These are phyloP conservation scores for Sylvicola cinctus DNA, from an alignment of 2,888 invertebrate genomes.

Conservation along the genomic window DNA sequence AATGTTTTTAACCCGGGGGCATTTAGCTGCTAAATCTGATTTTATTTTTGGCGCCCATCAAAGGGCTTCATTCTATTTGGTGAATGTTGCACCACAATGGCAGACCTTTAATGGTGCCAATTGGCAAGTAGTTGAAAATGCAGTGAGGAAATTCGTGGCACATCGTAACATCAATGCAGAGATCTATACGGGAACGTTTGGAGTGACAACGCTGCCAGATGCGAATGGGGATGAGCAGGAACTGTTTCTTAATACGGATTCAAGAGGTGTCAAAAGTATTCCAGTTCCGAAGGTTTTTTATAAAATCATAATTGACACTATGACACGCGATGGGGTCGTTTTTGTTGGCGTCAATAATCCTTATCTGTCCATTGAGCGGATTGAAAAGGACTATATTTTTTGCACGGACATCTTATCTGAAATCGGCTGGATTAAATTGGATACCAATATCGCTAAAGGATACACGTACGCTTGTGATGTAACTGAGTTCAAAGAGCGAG, in stretches of 20 bases:
- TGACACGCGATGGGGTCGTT: constrained; percentile 20
- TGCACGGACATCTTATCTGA: constrained; percentile 22
- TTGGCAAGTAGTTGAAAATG: constrained; percentile 22
- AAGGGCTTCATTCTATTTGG: constrained; percentile 23
- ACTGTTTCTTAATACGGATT: constrained; percentile 11
- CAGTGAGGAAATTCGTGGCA: constrained; percentile 15
- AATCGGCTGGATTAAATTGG: constrained; percentile 27
- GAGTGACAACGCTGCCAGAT: constrained; percentile 14
- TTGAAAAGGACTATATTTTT: constrained; percentile 11
- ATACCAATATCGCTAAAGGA: constrained; percentile 17
- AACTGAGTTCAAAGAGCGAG: constrained; percentile 20
- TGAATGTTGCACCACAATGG: constrained; percentile 27
- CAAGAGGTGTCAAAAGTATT: constrained; percentile 12
- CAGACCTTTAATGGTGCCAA: constrained; percentile 25
- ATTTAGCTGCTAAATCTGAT: constrained; percentile 23
- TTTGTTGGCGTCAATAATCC: constrained; percentile 30
- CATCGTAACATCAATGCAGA: constrained; percentile 13
- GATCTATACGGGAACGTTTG: constrained; percentile 19
- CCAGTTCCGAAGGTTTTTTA: constrained; percentile 27
- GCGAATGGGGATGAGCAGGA: constrained; percentile 10
- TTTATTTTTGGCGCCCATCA: constrained; percentile 22
- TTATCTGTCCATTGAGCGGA: constrained; percentile 7
- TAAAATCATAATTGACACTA: constrained; percentile 26
- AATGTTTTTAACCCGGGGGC: constrained; percentile 18
- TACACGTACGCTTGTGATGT: constrained; percentile 28